phyloP scores from a whole-genome alignment of 2,797 vertebrate species.

The Lerista edwardsae region DNA sequence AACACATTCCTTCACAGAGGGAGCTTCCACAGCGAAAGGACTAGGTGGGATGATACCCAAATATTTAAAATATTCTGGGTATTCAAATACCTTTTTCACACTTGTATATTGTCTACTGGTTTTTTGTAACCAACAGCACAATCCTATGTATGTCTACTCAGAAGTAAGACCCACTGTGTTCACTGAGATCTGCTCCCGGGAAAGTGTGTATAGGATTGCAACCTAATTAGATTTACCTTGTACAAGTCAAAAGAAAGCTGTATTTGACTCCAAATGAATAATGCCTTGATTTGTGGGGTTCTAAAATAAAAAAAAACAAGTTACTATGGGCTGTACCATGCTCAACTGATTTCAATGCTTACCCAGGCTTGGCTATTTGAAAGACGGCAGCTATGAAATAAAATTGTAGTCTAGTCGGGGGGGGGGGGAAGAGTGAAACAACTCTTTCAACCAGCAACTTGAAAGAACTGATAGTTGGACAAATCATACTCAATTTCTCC shows the following conservation, averaged over 20 bases:
- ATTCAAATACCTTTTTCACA: not conserved
- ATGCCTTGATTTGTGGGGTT: not conserved
- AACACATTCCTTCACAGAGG: no score
- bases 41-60: no score
- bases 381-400: not conserved
- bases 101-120: not conserved
- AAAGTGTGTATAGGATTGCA: no score
- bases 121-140: not conserved
- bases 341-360: not conserved
- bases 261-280: not conserved
- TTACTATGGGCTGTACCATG: not conserved
- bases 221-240: not conserved
- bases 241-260: not conserved
- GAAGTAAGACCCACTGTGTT: no score
- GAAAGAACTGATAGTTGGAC: not conserved
- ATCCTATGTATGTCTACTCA: no score
- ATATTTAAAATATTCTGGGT: not conserved
- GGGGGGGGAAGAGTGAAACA: not conserved
- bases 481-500: not conserved
- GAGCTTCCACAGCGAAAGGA: no score
- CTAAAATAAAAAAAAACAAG: not conserved
- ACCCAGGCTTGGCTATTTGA: no score
- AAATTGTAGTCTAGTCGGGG: not conserved
- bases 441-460: not conserved
- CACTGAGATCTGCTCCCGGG: no score